Conservation (phyloP, 2,888 invertebrate genomes). For the Agrotis segetum region DNA sequence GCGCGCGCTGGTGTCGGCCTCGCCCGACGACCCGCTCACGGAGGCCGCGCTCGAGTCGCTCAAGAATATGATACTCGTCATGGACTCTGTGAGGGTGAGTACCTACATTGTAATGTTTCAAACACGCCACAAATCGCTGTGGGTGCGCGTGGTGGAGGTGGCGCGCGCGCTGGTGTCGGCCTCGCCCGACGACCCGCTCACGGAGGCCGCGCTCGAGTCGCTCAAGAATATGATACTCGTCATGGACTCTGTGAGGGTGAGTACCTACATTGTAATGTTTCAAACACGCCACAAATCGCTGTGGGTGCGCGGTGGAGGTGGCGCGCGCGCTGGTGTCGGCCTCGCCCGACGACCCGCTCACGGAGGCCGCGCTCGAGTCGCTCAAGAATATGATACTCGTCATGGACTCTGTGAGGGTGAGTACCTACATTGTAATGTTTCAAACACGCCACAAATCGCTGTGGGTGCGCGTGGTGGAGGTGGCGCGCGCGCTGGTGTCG, state of each 20-base stretch:
- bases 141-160: slow-evolving; percentile 96
- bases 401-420: slow-evolving; percentile 98
- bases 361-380: slow-evolving; percentile 99
- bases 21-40: slow-evolving; percentile 94
- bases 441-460: too few species aligned
- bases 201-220: slow-evolving; percentile 99
- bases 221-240: slow-evolving; percentile 99
- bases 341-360: slow-evolving; percentile 93
- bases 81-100: slow-evolving; percentile 97
- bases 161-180: slow-evolving; percentile 97
- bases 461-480: slow-evolving; percentile 97
- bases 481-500: slow-evolving; percentile 97
- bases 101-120: not conserved
- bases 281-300: too few species aligned
- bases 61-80: slow-evolving; percentile 99
- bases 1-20: slow-evolving; percentile 95
- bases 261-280: slow-evolving; percentile 62
- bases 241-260: slow-evolving; percentile 98
- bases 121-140: too few species aligned
- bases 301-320: slow-evolving; percentile 96
- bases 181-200: slow-evolving; percentile 93
- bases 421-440: slow-evolving; percentile 62
- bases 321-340: slow-evolving; percentile 97
- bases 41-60: slow-evolving; percentile 99
- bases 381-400: slow-evolving; percentile 99